Percentiles rank a stretch among this genome's conserved stretches.
These are phyloP conservation scores for Perithous albicinctus DNA, from an alignment of 2,888 invertebrate species.

Conservation along the genomic window DNA sequence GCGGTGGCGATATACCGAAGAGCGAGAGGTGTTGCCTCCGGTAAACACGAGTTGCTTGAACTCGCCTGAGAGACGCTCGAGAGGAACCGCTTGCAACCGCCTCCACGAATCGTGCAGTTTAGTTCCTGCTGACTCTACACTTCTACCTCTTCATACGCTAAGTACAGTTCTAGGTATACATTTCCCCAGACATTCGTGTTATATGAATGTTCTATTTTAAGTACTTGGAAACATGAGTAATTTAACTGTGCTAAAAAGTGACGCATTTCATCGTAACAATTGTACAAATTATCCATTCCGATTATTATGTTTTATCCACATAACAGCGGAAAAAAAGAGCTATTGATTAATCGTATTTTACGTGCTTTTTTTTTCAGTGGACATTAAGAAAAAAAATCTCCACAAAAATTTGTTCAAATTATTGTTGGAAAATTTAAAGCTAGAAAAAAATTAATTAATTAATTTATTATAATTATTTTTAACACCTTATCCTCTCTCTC, in stretches of 20 bases:
- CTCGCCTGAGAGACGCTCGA: constrained; percentile 62
- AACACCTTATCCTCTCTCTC: not conserved
- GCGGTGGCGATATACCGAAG: constrained; percentile 42
- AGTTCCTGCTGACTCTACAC: constrained; percentile 22
- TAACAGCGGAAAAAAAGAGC: too few species aligned
- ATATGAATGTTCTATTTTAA: constrained; percentile 1
- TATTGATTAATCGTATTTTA: not conserved
- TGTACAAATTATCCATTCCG: too few species aligned
- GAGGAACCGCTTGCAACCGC: constrained; percentile 35
- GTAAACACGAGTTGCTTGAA: constrained; percentile 81
- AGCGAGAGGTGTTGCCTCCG: constrained; percentile 71
- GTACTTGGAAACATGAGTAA: not conserved
- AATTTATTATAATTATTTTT: too few species aligned
- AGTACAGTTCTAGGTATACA: constrained; percentile 32
- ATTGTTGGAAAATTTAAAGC: too few species aligned
- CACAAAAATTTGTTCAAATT: not conserved
- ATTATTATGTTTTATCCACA: too few species aligned
- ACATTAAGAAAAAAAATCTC: not conserved
- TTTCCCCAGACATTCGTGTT: not conserved
- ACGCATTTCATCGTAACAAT: not conserved
- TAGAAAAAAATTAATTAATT: too few species aligned
- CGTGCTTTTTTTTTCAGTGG: too few species aligned
- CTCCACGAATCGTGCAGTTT: constrained; percentile 18
- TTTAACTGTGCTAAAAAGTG: not conserved
- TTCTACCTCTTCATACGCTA: constrained; percentile 15